A percentile compares a stretch with the other conserved stretches of the same genome.
Conservation (phyloP, 2,888 invertebrate species). For the Microplitis deprimator region DNA sequence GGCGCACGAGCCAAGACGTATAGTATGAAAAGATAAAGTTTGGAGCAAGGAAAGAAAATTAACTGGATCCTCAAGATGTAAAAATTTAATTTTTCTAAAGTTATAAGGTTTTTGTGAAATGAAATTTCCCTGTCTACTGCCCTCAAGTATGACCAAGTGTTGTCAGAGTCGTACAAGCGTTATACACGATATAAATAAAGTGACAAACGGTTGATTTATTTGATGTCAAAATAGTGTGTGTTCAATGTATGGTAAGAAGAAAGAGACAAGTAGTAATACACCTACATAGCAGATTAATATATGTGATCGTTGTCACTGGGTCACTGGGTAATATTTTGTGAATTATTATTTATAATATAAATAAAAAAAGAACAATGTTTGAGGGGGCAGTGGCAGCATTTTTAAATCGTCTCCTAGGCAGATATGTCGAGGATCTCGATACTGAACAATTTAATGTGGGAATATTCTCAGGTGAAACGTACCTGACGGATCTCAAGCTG, state of each 20-base stretch:
- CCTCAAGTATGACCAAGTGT: neutral
- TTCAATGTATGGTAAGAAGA: neutral
- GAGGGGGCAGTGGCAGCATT: constrained; percentile 85
- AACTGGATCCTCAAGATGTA: neutral
- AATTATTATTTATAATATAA: neutral
- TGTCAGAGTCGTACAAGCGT: neutral
- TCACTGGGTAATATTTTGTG: neutral
- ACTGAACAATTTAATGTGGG: constrained; percentile 88
- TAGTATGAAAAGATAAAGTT: neutral
- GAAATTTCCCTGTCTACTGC: neutral
- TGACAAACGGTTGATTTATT: neutral
- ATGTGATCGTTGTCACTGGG: neutral
- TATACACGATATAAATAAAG: neutral
- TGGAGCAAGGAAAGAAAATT: constrained; percentile 17
- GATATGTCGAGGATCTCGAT: constrained; percentile 87
- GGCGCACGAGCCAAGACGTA: constrained; percentile 25
- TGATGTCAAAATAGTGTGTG: neutral
- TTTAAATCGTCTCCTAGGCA: constrained; percentile 85
- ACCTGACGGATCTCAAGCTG: constrained; percentile 82
- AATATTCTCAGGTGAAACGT: constrained; percentile 86
- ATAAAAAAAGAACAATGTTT: constrained; percentile 74
- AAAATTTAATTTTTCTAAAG: neutral
- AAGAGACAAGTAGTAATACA: neutral
- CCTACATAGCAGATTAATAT: neutral
- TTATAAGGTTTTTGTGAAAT: neutral